These are phyloP conservation scores for Leptogaster cylindrica DNA, from an alignment of 2,888 invertebrate species.

Conservation along the genomic window DNA sequence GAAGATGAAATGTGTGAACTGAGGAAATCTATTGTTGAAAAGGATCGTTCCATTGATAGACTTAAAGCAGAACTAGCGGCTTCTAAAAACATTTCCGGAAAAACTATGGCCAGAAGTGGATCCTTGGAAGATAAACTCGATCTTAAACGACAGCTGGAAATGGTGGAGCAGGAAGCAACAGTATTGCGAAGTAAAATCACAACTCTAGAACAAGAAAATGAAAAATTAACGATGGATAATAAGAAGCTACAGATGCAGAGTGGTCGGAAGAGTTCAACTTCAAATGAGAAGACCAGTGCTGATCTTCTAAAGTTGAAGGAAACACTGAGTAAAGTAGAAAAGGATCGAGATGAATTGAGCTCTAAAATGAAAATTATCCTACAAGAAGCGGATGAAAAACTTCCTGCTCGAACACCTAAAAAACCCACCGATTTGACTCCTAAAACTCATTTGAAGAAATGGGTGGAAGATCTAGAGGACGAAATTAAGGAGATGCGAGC, in stretches of 20 bases:
- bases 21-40: conserved; percentile 78
- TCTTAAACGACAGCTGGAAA: conserved; percentile 75
- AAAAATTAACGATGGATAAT: conserved; percentile 76
- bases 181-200: conserved; percentile 73
- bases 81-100: conserved; percentile 63
- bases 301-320: conserved; percentile 67
- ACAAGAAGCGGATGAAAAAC: conserved; percentile 69
- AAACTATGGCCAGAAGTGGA: conserved; percentile 10
- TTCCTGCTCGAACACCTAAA: conserved; percentile 75
- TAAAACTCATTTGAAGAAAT: conserved; percentile 68
- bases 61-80: conserved; percentile 73
- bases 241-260: conserved; percentile 69
- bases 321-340: conserved; percentile 65
- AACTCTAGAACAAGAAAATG: conserved; percentile 76
- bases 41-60: conserved; percentile 80
- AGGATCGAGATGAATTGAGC: conserved; percentile 71
- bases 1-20: conserved; percentile 78
- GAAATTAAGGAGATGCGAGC: conserved; percentile 72
- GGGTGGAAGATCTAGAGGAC: conserved; percentile 86
- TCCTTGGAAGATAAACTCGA: conserved; percentile 63
- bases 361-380: conserved; percentile 71
- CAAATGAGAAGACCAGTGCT: conserved; percentile 57
- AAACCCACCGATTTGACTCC: conserved; percentile 70
- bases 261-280: conserved; percentile 61
- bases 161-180: conserved; percentile 78